Evolutionary conservation across 2,888 invertebrate genomes (phyloP).

Genomic region (Brachypterus glaber): DNA sequence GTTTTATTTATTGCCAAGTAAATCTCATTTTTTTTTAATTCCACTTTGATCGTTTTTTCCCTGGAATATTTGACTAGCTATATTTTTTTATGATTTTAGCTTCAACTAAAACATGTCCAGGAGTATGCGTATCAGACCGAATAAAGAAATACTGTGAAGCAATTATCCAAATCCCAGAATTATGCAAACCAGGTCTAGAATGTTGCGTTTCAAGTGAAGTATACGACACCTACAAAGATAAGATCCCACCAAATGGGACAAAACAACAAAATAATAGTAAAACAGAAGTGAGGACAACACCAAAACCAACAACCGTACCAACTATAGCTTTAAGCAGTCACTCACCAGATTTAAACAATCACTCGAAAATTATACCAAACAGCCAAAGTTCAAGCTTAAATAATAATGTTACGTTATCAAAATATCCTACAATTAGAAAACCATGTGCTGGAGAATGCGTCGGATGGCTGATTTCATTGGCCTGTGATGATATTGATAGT

Average conservation of each 20-base stretch:
- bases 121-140: constrained; percentile 73
- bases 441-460: constrained; percentile 79
- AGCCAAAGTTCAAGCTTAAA: constrained; percentile 35
- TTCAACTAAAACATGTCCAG: constrained; percentile 52
- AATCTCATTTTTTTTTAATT: too few species aligned
- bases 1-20: too few species aligned
- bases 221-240: constrained; percentile 61
- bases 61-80: too few species aligned
- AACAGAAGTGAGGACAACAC: constrained; percentile 35
- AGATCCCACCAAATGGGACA: constrained; percentile 61
- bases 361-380: constrained; percentile 27
- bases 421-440: constrained; percentile 44
- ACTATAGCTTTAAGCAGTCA: too few species aligned
- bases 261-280: constrained; percentile 51
- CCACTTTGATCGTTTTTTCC: too few species aligned
- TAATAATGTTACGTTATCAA: too few species aligned
- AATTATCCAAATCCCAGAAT: constrained; percentile 59
- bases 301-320: constrained; percentile 32
- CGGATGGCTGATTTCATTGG: constrained; percentile 67
- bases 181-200: constrained; percentile 65
- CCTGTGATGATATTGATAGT: constrained; percentile 78
- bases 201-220: constrained; percentile 75
- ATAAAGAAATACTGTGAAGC: constrained; percentile 82
- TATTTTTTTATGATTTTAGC: too few species aligned
- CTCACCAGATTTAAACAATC: constrained; percentile 31